These are phyloP conservation scores for Serripes groenlandicus DNA, from an alignment of 2,888 invertebrate species.

Conservation along the genomic window DNA sequence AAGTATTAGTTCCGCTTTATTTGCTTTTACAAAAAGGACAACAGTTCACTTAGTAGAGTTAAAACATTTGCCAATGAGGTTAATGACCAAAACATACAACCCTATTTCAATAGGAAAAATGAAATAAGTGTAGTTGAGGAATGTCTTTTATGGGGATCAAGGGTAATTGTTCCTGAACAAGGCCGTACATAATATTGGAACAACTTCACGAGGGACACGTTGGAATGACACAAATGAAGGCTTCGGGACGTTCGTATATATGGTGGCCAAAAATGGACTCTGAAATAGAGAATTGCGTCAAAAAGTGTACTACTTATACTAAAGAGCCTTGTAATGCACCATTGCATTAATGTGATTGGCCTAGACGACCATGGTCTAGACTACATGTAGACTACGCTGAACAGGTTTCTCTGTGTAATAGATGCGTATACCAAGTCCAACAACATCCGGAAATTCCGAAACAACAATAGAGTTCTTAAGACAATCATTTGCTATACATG, in stretches of 20 bases:
- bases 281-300: slow-evolving; percentile 46
- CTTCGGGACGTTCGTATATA: slow-evolving; percentile 59
- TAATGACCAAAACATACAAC: too few species aligned
- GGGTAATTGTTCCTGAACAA: background rate
- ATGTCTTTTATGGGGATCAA: slow-evolving; percentile 8
- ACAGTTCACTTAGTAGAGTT: slow-evolving; percentile 50
- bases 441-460: slow-evolving; percentile 49
- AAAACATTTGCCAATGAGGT: slow-evolving; percentile 65
- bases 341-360: slow-evolving; percentile 74
- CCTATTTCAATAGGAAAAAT: background rate
- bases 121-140: background rate
- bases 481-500: slow-evolving; percentile 6
- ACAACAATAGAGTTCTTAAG: slow-evolving; percentile 59
- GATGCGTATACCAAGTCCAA: slow-evolving; percentile 69
- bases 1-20: slow-evolving; percentile 28
- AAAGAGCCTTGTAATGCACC: slow-evolving; percentile 63
- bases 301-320: slow-evolving; percentile 57
- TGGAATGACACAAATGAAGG: slow-evolving; percentile 68
- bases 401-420: slow-evolving; percentile 52
- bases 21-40: background rate
- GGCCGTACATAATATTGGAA: background rate
- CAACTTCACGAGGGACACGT: slow-evolving; percentile 58
- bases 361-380: slow-evolving; percentile 71
- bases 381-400: slow-evolving; percentile 77
- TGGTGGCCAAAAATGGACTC: slow-evolving; percentile 70